Percentiles rank a stretch among this genome's conserved stretches.
Conservation (phyloP, 2,888 invertebrate species). For the Tromatobia lineatoria region DNA sequence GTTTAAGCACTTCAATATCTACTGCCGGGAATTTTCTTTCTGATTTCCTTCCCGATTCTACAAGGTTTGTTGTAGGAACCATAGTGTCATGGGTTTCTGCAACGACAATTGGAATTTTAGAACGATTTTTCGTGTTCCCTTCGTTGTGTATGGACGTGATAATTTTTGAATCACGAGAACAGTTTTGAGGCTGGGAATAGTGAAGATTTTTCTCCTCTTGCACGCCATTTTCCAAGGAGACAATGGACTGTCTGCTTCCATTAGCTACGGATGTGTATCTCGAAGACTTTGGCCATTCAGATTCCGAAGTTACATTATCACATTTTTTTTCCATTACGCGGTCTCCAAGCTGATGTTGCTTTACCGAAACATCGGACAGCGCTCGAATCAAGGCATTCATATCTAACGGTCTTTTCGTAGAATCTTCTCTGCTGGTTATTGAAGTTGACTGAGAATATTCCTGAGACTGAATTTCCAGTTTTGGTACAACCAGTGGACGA, state of each 20-base stretch:
- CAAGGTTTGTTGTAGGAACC: background rate
- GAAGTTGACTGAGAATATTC: slow-evolving; percentile 71
- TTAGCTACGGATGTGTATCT: slow-evolving; percentile 4
- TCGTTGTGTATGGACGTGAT: background rate
- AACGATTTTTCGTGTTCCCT: background rate
- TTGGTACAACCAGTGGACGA: slow-evolving; percentile 27
- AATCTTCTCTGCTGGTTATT: slow-evolving; percentile 52
- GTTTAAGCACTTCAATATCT: background rate
- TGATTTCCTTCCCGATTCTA: background rate
- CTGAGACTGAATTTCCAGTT: slow-evolving; percentile 65
- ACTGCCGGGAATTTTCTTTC: background rate
- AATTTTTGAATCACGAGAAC: background rate
- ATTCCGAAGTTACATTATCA: slow-evolving; percentile 6
- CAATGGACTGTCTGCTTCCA: slow-evolving; percentile 17
- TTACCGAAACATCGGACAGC: slow-evolving; percentile 73
- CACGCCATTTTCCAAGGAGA: background rate
- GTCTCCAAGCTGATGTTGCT: slow-evolving; percentile 21
- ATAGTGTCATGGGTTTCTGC: background rate
- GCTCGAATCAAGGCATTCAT: slow-evolving; percentile 71
- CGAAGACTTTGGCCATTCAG: background rate
- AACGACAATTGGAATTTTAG: slow-evolving; percentile 17
- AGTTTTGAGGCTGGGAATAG: background rate
- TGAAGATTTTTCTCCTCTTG: background rate
- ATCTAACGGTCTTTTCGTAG: slow-evolving; percentile 66
- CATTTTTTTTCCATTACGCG: slow-evolving; percentile 25